Percentiles rank a stretch among this genome's conserved stretches.
Evolutionary conservation across 2,888 invertebrate genomes (phyloP).

Genomic region (Limnephilus rhombicus): DNA sequence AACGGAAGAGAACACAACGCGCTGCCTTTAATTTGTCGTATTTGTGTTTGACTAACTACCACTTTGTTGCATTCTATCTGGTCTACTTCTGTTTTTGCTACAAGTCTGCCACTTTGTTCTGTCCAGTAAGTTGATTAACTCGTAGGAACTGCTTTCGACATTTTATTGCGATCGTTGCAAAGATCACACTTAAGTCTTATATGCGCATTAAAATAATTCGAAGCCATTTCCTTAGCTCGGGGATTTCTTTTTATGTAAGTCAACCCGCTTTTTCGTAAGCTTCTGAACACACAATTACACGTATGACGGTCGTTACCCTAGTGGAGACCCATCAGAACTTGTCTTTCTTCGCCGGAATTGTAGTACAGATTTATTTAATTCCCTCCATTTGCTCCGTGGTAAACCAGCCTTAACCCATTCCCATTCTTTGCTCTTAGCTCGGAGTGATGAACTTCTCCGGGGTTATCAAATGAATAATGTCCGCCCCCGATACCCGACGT

Average conservation of each 20-base stretch:
- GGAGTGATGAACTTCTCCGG: conserved; percentile 45
- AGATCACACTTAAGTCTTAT: conserved; percentile 1
- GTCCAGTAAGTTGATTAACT: conserved; percentile 17
- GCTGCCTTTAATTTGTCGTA: conserved; percentile 55
- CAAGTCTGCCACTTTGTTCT: conserved; percentile 22
- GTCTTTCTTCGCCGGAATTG: conserved; percentile 33
- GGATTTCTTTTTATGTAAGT: background rate
- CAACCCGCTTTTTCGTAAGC: background rate
- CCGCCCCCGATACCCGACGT: conserved; percentile 46
- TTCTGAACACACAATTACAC: conserved; percentile 11
- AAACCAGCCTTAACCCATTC: background rate
- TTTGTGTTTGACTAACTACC: conserved; percentile 49
- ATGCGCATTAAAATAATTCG: background rate
- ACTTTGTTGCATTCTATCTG: conserved; percentile 7
- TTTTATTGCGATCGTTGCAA: background rate
- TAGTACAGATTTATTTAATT: conserved; percentile 44
- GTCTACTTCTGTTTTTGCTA: background rate
- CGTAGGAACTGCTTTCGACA: background rate
- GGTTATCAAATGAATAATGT: conserved; percentile 59
- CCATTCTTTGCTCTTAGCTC: background rate
- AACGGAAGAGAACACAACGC: conserved; percentile 39
- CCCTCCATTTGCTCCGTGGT: background rate
- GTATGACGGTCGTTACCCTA: conserved; percentile 24
- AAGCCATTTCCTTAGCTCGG: background rate
- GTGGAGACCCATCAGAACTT: conserved; percentile 21